Evolutionary conservation across 1,140 invertebrate species (phyloP).

Genomic region (Zaprionus africanus): DNA sequence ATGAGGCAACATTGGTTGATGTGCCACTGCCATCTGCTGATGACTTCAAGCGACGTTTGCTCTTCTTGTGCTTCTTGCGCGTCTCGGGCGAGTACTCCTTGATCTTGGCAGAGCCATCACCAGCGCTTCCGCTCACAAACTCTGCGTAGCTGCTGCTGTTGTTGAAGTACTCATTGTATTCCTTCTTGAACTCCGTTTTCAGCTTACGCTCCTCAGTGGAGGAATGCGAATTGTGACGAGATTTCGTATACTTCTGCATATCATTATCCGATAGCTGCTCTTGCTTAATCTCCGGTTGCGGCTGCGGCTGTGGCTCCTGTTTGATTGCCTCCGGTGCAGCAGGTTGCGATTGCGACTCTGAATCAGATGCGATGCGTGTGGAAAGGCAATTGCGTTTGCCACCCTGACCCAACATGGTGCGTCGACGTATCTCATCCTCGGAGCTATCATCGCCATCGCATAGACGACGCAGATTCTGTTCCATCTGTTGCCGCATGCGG

Average conservation of each 20-base stretch:
- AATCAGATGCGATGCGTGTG: conserved; percentile 87
- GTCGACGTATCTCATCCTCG: conserved; percentile 71
- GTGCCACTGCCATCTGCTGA: conserved; percentile 63
- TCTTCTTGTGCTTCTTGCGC: conserved; percentile 92
- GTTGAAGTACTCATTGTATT: conserved; percentile 65
- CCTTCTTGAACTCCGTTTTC: conserved; percentile 81
- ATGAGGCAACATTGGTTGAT: conserved; percentile 67
- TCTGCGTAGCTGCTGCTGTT: conserved; percentile 24
- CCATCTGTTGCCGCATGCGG: conserved; percentile 60
- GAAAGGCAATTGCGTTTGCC: conserved; percentile 85
- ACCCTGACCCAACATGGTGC: conserved; percentile 78
- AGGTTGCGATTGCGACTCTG: conserved; percentile 78
- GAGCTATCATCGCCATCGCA: conserved; percentile 84
- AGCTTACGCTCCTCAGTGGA: conserved; percentile 64
- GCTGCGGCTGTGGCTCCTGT: conserved; percentile 36
- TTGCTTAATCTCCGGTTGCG: conserved; percentile 77
- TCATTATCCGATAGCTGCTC: conserved; percentile 64
- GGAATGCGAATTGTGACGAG: conserved; percentile 66
- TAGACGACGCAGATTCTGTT: conserved; percentile 66
- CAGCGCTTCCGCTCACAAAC: conserved; percentile 32
- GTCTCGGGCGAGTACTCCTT: conserved; percentile 84
- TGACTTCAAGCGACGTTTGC: conserved; percentile 91
- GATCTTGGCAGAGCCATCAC: conserved; percentile 29
- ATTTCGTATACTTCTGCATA: conserved; percentile 53
- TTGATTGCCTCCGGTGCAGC: conserved; percentile 84